A percentile compares a stretch with the other conserved stretches of the same genome.
phyloP scores from a whole-genome alignment of 2,888 invertebrate species.

The Chaitophorus viminalis region DNA sequence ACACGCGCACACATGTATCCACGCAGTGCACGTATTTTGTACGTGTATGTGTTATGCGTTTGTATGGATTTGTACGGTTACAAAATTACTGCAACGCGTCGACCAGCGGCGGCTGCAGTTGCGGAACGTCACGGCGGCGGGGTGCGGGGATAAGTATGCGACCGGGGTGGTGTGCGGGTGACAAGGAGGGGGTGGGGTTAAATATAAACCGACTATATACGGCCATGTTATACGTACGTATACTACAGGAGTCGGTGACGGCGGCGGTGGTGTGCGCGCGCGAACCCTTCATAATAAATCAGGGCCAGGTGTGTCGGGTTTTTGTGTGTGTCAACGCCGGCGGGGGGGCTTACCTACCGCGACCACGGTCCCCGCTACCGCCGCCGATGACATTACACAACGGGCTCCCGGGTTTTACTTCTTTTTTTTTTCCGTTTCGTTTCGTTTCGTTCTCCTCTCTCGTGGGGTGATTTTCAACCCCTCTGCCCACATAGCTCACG shows the following conservation, averaged over 20 bases:
- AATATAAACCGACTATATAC: conserved; percentile 7
- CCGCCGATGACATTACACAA: conserved; percentile 60
- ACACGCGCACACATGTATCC: neutral
- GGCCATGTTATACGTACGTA: neutral
- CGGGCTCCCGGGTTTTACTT: conserved; percentile 59
- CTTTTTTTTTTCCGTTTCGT: conserved; percentile 13
- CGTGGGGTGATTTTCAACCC: conserved; percentile 56
- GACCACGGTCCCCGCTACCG: conserved; percentile 28
- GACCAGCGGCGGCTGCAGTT: conserved; percentile 9
- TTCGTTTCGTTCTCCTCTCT: conserved; percentile 3
- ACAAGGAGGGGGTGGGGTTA: neutral
- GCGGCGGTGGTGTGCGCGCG: neutral
- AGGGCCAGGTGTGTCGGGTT: conserved; percentile 60
- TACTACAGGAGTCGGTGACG: neutral
- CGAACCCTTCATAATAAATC: conserved; percentile 62
- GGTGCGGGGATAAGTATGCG: neutral
- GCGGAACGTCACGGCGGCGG: conserved; percentile 4
- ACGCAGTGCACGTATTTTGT: neutral
- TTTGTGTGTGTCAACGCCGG: conserved; percentile 60
- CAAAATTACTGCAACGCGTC: neutral
- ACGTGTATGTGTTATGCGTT: no score
- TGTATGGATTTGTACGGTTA: conserved; percentile 4
- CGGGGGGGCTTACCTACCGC: conserved; percentile 59
- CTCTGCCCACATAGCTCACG: conserved; percentile 26
- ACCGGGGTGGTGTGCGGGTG: neutral